These are phyloP conservation scores for Glyptemys insculpta DNA, from an alignment of 2,797 vertebrate species.

Conservation along the genomic window DNA sequence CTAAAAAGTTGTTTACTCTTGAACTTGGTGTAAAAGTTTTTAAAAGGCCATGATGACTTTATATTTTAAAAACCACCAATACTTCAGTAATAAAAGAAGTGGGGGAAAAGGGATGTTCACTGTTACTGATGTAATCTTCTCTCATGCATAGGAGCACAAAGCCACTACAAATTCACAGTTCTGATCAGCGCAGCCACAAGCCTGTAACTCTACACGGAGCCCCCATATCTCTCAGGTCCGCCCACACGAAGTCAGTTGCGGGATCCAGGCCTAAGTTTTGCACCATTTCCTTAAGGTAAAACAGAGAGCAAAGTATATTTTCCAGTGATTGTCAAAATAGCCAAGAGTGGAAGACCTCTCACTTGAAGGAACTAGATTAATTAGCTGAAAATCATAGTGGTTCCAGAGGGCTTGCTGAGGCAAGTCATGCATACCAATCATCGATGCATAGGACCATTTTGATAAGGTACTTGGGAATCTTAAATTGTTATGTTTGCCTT, in stretches of 20 bases:
- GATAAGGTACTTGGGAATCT: not conserved
- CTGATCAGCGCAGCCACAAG: not conserved
- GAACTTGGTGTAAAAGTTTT: not conserved
- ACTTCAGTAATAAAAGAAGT: not conserved
- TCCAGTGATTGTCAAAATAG: not conserved
- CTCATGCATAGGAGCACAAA: not conserved
- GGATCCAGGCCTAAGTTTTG: not conserved
- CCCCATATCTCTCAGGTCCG: not conserved
- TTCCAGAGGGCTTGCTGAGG: not conserved
- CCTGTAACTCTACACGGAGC: not conserved
- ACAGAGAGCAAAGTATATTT: not conserved
- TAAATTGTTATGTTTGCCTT: not conserved
- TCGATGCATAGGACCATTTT: not conserved
- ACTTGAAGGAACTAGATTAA: not conserved
- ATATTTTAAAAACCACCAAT: not conserved
- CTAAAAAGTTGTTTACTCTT: not conserved
- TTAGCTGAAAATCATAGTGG: not conserved
- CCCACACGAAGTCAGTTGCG: rapidly evolving
- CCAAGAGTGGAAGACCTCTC: not conserved
- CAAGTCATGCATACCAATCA: not conserved
- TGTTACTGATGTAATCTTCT: not conserved
- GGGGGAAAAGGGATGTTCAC: not conserved
- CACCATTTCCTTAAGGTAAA: not conserved
- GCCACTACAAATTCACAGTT: not conserved
- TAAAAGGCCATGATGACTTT: not conserved